Base-by-base conservation (phyloP, 2,113 vertebrate species). In the Sturnira hondurensis region DNA sequence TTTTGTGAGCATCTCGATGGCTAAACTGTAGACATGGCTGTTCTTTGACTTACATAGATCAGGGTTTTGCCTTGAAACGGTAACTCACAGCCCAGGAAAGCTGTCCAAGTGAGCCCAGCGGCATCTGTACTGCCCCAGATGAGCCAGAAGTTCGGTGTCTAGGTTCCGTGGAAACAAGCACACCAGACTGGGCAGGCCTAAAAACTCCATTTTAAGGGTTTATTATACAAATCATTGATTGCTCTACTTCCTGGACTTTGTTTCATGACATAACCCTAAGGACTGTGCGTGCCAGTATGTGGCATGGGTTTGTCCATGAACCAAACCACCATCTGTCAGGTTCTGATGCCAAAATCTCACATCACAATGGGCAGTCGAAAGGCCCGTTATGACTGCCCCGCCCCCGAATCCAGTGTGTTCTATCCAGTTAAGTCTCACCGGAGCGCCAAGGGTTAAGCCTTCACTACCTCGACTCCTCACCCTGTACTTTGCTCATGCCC, bases 371-470 rank as follows among this genome's bases (percentile, higher is more conserved):
- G n/a, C n/a, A n/a, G n/a, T n/a, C n/a, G n/a, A n/a, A n/a, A n/a
- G 84, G 52, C 65, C 73, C 33, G 63, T 68, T 63, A 65, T 36
- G 2, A 26, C 28, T 28, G 26, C 0, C 2, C 15, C 28, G 2
- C 28, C 38, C n/a, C 38, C 50, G 13, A 7, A 50, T 12, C 50
- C 26, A 20, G 14, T n/a, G 9, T 47, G 15, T 71, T 86, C 0
- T 2, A 0, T 36, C 19, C n/a, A 6, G 4, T 14, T 13, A 10
- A 15, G 45, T 43, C 33, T 77, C 54, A 1, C 38, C 19, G 4
- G 36, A 28, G 17, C 11, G 24, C 82, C 22, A 3, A n/a, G 24
- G 54, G 41, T 22, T 38, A 33, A 20, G 38, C 56, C 61, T 43
- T 45, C 43, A 20, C 80, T 31, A 14, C 68, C 15, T 56, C 26